Evolutionary conservation across 2,797 vertebrate species (phyloP), one percentile per base, ranked within the genome.

Genomic region (Muscicapa comitata): DNA sequence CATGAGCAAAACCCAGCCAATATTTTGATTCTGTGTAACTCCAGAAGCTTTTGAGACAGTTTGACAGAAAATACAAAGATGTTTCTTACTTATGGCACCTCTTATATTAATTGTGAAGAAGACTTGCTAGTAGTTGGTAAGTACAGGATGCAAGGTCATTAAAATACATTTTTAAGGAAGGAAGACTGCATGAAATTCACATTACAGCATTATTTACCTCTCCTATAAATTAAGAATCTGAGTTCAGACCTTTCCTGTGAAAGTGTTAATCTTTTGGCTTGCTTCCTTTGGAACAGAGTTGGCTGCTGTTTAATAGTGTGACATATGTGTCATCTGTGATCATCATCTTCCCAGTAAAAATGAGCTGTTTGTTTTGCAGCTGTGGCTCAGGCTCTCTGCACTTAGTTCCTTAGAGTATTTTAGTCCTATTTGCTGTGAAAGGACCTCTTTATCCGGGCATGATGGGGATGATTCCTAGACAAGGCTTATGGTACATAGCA

Each of bases 41-140:
- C 47, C 5, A 19, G 25, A 73, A 76, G 19, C 4, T 28, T 28
- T 26, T 48, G 73, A 72, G 54, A 28, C n/a, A 38, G 63, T 66
- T 86, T 28, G 80, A 59, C 47, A 70, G 76, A 76, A 82, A 82
- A 65, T 25, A 50, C 24, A 78, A 80, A 76, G 21, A 29, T 61
- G 17, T 53, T 77, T 55, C 40, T 74, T 83, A 8, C 12, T 90
- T 80, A 43, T 84, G 75, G 20, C 25, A 14, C 33, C 50, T 82
- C 25, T 67, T 79, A 4, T 5, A 21, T 66, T 77, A 77, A 71
- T 33, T 24, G 37, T 26, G 15, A 54, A 14, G 54, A 47, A n/a
- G 61, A 73, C 14, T 73, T 59, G 21, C 4, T 6, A 57, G 50
- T 24, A 67, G 25, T 40, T 47, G 78, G 25, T 76, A 85, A 70